Percentiles rank a stretch among this genome's conserved stretches.
Evolutionary conservation across 2,113 vertebrate species (phyloP).

Genomic region (Furnarius figulus): DNA sequence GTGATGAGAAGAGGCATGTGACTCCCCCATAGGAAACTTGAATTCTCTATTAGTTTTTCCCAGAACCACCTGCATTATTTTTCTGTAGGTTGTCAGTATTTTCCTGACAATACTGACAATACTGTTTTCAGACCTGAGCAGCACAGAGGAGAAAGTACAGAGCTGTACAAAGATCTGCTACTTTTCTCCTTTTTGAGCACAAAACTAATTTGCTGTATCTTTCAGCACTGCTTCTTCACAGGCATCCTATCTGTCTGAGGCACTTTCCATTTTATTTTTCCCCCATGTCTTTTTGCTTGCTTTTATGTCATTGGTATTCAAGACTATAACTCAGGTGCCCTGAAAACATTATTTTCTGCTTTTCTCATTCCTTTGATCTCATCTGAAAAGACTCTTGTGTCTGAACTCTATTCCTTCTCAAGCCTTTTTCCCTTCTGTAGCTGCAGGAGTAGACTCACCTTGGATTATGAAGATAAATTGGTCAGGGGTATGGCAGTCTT

Average conservation of each 20-base stretch:
- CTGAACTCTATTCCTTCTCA: not conserved
- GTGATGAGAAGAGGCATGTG: not conserved
- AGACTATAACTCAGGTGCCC: not conserved
- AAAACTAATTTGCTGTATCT: not conserved
- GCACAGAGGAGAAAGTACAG: not conserved
- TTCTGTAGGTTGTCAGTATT: not conserved
- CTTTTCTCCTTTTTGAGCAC: not conserved
- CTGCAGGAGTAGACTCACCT: not conserved
- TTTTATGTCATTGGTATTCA: not conserved
- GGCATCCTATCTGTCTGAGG: not conserved
- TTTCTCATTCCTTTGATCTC: not conserved
- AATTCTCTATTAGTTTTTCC: not conserved
- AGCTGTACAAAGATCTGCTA: not conserved
- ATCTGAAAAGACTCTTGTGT: not conserved
- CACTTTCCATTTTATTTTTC: not conserved
- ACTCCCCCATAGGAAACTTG: not conserved
- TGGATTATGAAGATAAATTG: not conserved
- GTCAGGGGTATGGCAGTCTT: not conserved
- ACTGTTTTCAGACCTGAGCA: not conserved
- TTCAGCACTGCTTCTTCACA: not conserved
- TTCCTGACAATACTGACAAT: not conserved
- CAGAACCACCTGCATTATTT: not conserved
- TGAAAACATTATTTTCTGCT: not conserved
- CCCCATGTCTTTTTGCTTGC: not conserved
- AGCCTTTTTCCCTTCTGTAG: not conserved